These are phyloP conservation scores for Chiloscyllium punctatum DNA, from an alignment of 2,797 vertebrate genomes.

Conservation along the genomic window DNA sequence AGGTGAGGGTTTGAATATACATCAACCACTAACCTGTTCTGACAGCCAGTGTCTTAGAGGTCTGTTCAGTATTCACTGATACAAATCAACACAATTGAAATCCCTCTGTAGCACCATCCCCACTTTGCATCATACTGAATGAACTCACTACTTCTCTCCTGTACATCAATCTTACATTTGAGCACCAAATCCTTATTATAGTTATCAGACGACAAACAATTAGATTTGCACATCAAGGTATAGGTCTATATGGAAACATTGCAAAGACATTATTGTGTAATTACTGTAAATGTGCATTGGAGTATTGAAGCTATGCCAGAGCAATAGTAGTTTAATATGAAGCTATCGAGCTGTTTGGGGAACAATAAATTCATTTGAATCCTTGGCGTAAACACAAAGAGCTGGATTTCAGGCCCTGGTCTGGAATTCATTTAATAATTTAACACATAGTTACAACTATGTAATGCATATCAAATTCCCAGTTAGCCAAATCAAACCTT, in stretches of 20 bases:
- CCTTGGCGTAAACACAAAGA: constrained; percentile 31
- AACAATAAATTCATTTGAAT: constrained; percentile 35
- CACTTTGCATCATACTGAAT: not conserved
- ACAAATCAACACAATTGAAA: not conserved
- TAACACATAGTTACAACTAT: constrained; percentile 24
- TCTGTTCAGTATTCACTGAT: not conserved
- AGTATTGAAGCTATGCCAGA: constrained; percentile 13
- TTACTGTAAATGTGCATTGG: not conserved
- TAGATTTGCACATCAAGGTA: not conserved
- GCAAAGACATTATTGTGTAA: constrained; percentile 18
- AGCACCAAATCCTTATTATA: not conserved
- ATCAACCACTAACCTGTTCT: not conserved
- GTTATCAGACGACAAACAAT: not conserved
- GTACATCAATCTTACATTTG: not conserved
- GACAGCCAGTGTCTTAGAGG: not conserved
- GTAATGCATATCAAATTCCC: constrained; percentile 31
- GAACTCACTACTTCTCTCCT: not conserved
- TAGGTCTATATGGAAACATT: not conserved
- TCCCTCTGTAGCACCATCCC: not conserved
- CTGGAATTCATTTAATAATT: constrained; percentile 34
- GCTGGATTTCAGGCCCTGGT: constrained; percentile 22
- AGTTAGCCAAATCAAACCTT: constrained; percentile 10
- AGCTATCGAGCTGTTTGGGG: constrained; percentile 17
- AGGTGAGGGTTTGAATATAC: not conserved
- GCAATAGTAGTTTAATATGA: constrained; percentile 22